Base-by-base conservation (phyloP, 2,888 invertebrate species). In the Plagodis pulveraria region DNA sequence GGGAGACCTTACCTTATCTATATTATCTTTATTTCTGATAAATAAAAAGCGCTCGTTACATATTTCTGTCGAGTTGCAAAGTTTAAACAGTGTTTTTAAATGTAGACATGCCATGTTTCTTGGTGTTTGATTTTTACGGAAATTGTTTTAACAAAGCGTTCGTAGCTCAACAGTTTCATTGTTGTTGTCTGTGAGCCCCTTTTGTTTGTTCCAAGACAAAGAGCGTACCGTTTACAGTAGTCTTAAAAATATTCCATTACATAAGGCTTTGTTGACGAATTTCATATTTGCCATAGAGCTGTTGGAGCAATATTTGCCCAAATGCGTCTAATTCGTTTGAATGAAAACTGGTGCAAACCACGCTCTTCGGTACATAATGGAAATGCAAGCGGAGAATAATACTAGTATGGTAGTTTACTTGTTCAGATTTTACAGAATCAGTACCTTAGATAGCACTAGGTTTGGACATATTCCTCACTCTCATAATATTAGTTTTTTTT, bases 271-370 rank as follows among this genome's bases (percentile, higher is more conserved):
- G 22, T 22, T 22, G 22, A 22, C 22, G 22, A 22, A 22, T 22
- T 22, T 22, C 22, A 22, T 22, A 22, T 22, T 22, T 22, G 22
- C 22, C 22, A 22, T 4, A 22, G 22, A 22, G 22, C 22, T 22
- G 1, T 22, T 22, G 22, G 22, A 22, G 22, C 22, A 22, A 22
- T 22, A 22, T 22, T 22, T 22, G 22, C 22, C 22, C 4, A 22
- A 22, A 22, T 22, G 22, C 4, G 22, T 22, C 22, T 4, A 22
- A 22, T 4, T 22, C 22, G 65, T 58, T 82, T 80, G 63, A 75
- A 82, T 86, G 76, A 70, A 75, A 81, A 76, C 72, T 72, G 75
- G 78, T 72, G 74, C 76, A 80, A 80, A 83, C 83, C 80, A 69
- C 77, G 36, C 36, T 36, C 22, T 22, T 22, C 22, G 70, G 82